Base-by-base conservation (phyloP, 2,888 invertebrate genomes). In the Encarsia formosa region DNA sequence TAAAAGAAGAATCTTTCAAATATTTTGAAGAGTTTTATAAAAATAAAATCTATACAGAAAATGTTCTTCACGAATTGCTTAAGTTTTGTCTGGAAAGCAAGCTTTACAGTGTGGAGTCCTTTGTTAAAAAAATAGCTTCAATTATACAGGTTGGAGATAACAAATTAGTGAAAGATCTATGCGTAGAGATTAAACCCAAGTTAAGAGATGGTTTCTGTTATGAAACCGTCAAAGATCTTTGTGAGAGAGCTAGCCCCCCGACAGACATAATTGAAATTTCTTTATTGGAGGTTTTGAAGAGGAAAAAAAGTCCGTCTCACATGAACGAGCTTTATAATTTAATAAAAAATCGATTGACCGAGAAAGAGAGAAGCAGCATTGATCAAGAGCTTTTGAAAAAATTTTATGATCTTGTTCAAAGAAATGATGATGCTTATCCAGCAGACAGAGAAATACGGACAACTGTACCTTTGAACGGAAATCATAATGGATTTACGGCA, bases 311-410 rank as follows among this genome's bases (percentile, higher is more conserved):
- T 24, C n/a, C 32, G 20, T 18, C 13, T 11, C 44, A 67, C 19
- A 44, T 61, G 20, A 9, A 31, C 1, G 64, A 65, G 15, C 38
- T 69, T 23, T 37, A 63, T 11, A 54, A 62, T 34, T 31, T 63
- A 15, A 38, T 63, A 1, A 38, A 31, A 2, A 51, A 41, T 16
- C 40, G 34, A 23, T 9, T 56, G 3, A 41, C 9, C 4, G 3
- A 9, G 5, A 2, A 18, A 3, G 58, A 58, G 11, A 52, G 38
- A 18, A 38, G 31, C 4, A 41, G 24, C 20, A 40, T 57, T 9
- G 48, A 45, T 9, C 26, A 26, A 5, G 6, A 34, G 0, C 16
- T 60, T 40, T 26, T 56, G 4, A 19, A 39, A 2, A 19, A 54
- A 4, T 20, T 51, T 47, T 26, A 18, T 1, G 32, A 37, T 34